Evolutionary conservation across 2,888 invertebrate species (phyloP), one percentile per base, ranked within the genome.

Genomic region (Pheosia gnoma): DNA sequence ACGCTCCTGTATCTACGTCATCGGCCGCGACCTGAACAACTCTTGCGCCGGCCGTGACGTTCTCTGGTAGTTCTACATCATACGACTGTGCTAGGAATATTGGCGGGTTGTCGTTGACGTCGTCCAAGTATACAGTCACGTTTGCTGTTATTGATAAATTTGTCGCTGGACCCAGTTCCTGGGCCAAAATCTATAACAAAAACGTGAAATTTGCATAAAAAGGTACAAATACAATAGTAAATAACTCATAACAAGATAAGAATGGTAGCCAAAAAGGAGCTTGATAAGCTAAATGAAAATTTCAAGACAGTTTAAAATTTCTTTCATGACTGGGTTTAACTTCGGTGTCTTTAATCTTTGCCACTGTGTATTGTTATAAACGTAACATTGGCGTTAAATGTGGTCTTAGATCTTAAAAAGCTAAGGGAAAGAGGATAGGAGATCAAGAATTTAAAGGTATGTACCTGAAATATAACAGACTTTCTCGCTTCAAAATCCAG

Each of bases 61-160:
- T 97, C 88, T 99, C 99, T 0, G 96, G 95, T 38, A 98, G 88
- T 59, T 96, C 96, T 0, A 96, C 96, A 43, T 95, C 94, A 84
- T 98, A 99, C 1, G 95, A 94, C 51, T 95, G 89, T 72, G 96
- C 95, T 11, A 95, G 91, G 82, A 98, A 98, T 65, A 95, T 91
- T 1, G 98, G 98, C 41, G 96, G 94, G 86, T 98, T 98, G 84
- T 99, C 98, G 81, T 99, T 98, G 8, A 96, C 94, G 81, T 99
- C 98, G 68, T 96, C 95, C 39, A 99, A 89, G 78, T 96, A 96
- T 10, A 98, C 96, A 1, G 96, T 96, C 0, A 98, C 96, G 67
- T 96, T 96, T 7, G 97, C 96, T 58, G 94, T 94, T 4, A 95
- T 95, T 59, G 97, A 96, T 58, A 96, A 91, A 85, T 97, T 97